A percentile compares a stretch with the other conserved stretches of the same genome.
Evolutionary conservation across 2,113 vertebrate species (phyloP).

Genomic region (Lophura nycthemera): DNA sequence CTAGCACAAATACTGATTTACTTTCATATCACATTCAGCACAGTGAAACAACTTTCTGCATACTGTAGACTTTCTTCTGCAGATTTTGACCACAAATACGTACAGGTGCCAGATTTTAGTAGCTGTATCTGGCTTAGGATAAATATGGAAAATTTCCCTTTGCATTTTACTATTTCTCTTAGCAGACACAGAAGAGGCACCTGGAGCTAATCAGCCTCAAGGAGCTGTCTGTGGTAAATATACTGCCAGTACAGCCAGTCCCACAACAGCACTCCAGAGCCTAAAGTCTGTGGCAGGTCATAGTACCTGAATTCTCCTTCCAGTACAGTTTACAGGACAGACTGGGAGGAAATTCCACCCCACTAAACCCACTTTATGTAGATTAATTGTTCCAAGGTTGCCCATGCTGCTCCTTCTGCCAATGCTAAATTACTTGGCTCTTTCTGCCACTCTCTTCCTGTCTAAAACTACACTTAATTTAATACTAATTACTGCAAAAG

Average conservation of each 20-base stretch:
- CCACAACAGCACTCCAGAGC: neutral
- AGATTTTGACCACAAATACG: neutral
- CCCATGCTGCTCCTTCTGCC: neutral
- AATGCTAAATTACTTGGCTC: neutral
- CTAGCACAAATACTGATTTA: neutral
- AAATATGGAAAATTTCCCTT: neutral
- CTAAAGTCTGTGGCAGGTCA: neutral
- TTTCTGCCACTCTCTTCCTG: neutral
- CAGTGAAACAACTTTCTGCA: neutral
- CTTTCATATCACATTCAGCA: neutral
- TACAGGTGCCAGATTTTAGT: neutral
- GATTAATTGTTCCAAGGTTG: neutral
- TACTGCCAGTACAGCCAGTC: neutral
- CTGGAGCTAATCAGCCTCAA: neutral
- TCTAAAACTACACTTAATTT: slow-evolving; percentile 1
- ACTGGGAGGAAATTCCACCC: neutral
- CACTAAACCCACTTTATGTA: neutral
- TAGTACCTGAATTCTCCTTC: neutral
- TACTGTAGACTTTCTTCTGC: neutral
- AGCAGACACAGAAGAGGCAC: neutral
- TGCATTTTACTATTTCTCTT: neutral
- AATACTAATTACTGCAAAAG: neutral
- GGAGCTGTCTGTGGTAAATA: neutral
- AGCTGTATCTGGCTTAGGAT: neutral
- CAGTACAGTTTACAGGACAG: neutral